These are phyloP conservation scores for Cataglyphis hispanica DNA, from an alignment of 1,140 invertebrate genomes.

Conservation along the genomic window DNA sequence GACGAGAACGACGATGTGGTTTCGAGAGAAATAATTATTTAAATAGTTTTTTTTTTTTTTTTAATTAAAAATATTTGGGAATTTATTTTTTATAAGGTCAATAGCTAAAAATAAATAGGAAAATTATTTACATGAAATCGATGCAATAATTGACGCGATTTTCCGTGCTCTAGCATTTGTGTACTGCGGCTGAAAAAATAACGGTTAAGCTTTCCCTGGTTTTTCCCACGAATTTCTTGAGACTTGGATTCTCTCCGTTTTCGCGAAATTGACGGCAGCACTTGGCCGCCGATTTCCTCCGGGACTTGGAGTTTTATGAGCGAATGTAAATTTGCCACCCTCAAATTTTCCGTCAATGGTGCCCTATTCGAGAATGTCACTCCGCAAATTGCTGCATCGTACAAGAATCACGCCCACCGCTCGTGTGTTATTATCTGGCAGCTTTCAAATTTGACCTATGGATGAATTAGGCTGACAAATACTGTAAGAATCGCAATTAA, in stretches of 20 bases:
- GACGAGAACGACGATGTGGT: background rate
- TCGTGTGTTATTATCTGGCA: conserved; percentile 4
- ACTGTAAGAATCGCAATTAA: conserved; percentile 2
- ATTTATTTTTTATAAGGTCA: too few relatives aligned
- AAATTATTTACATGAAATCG: too few relatives aligned
- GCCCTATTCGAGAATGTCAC: conserved; percentile 15
- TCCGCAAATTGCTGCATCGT: conserved; percentile 44
- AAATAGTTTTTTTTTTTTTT: too few relatives aligned
- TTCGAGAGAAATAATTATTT: background rate
- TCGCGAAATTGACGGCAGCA: conserved; percentile 4
- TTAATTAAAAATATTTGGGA: too few relatives aligned
- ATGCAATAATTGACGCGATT: background rate
- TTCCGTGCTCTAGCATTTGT: background rate
- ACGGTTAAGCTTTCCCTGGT: conserved; percentile 18
- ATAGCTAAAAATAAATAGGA: too few relatives aligned
- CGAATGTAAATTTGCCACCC: conserved; percentile 40
- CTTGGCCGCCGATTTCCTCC: conserved; percentile 54
- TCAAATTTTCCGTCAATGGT: conserved; percentile 10
- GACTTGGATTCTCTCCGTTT: background rate
- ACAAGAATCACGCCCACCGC: conserved; percentile 4
- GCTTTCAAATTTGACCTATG: background rate
- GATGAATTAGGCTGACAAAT: background rate
- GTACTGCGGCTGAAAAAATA: background rate
- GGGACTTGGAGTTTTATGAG: conserved; percentile 40
- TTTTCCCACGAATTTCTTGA: conserved; percentile 29